phyloP scores from a whole-genome alignment of 2,888 invertebrate genomes.

The Drosophila silvestris region DNA sequence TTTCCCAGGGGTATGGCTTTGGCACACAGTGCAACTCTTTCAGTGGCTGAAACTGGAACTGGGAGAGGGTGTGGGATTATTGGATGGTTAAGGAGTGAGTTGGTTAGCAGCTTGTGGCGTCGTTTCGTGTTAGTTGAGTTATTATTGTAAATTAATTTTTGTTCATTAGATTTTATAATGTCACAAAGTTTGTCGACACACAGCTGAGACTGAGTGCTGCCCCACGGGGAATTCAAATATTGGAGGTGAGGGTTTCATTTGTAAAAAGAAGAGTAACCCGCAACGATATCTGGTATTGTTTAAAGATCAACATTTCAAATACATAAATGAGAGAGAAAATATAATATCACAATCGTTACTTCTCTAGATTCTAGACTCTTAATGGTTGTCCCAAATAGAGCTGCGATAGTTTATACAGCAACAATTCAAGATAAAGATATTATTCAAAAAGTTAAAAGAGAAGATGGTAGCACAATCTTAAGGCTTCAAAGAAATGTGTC shows the following conservation, averaged over 20 bases:
- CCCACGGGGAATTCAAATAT: background rate
- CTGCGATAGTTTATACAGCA: too few species aligned
- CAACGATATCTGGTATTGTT: background rate
- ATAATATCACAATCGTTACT: background rate
- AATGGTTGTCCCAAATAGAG: background rate
- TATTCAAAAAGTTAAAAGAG: background rate
- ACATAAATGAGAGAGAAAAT: background rate
- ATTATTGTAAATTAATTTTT: slow-evolving; percentile 84
- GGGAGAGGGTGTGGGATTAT: slow-evolving; percentile 7
- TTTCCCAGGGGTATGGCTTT: background rate
- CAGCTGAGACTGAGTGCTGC: slow-evolving; percentile 53
- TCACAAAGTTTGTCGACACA: slow-evolving; percentile 59
- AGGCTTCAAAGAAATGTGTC: background rate
- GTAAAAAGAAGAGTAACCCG: background rate
- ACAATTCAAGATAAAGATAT: background rate
- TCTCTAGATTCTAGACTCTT: background rate
- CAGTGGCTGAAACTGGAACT: slow-evolving; percentile 31
- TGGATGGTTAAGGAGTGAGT: background rate
- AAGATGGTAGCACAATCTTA: background rate
- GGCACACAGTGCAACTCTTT: slow-evolving; percentile 47
- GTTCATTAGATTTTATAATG: slow-evolving; percentile 82
- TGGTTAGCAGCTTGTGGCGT: slow-evolving; percentile 65
- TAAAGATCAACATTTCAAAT: background rate
- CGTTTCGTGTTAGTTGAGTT: slow-evolving; percentile 78
- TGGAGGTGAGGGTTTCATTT: background rate